A percentile compares a stretch with the other conserved stretches of the same genome.
phyloP scores from a whole-genome alignment of 1,140 invertebrate species.

The Monomorium pharaonis region DNA sequence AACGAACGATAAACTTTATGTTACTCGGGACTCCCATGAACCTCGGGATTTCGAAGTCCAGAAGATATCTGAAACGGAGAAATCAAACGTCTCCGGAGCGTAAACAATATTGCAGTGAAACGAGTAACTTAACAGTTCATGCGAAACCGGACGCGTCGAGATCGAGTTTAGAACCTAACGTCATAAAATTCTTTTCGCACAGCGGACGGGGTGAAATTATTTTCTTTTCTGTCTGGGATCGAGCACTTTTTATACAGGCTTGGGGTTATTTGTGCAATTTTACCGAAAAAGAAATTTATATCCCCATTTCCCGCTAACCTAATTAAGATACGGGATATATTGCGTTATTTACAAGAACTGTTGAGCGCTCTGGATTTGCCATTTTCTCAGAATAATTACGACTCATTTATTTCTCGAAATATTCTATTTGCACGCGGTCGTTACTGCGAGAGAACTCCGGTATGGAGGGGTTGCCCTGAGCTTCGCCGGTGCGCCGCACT shows the following conservation, averaged over 20 bases:
- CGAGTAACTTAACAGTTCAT: slow-evolving; percentile 25
- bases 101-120: slow-evolving; percentile 43
- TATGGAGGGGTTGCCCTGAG: neutral
- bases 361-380: neutral
- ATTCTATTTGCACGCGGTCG: slow-evolving; percentile 57
- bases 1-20: slow-evolving; percentile 46
- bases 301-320: neutral
- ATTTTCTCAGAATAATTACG: slow-evolving; percentile 25
- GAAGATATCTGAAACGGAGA: slow-evolving; percentile 17
- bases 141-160: slow-evolving; percentile 2
- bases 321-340: slow-evolving; percentile 5
- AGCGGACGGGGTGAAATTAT: neutral
- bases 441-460: neutral
- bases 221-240: neutral
- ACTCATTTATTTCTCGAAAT: slow-evolving; percentile 60
- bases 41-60: slow-evolving; percentile 17
- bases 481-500: slow-evolving; percentile 40
- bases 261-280: neutral
- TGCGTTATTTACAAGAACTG: slow-evolving; percentile 17
- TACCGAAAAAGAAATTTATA: neutral
- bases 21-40: slow-evolving; percentile 9
- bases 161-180: neutral
- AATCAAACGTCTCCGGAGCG: slow-evolving; percentile 41
- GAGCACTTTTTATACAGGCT: neutral
- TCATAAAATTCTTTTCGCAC: neutral